Evolutionary conservation across 2,888 invertebrate species (phyloP).

Genomic region (Cantharis nigra): DNA sequence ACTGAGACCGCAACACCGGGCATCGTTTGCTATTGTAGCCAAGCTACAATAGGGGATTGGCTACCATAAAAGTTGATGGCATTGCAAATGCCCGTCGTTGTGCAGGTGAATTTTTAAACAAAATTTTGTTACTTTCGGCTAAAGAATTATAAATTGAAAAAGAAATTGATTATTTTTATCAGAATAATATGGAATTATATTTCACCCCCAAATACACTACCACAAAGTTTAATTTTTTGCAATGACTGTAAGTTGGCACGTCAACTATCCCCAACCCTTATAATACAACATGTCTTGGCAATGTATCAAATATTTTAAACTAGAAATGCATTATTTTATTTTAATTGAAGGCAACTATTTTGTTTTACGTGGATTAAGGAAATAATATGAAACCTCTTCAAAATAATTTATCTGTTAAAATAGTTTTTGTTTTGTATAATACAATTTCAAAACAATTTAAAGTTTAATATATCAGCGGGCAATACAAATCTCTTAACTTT

Average conservation of each 20-base stretch:
- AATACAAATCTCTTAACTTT: background rate
- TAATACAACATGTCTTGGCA: slow-evolving; percentile 35
- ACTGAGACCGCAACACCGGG: slow-evolving; percentile 38
- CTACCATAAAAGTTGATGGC: slow-evolving; percentile 42
- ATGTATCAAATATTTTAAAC: slow-evolving; percentile 39
- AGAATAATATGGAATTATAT: too few species aligned
- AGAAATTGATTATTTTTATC: background rate
- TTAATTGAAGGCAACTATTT: slow-evolving; percentile 28
- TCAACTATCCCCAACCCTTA: slow-evolving; percentile 40
- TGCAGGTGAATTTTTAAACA: slow-evolving; percentile 37
- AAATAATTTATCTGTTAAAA: background rate
- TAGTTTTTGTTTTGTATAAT: background rate
- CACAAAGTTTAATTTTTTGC: slow-evolving; percentile 21
- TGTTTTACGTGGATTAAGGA: slow-evolving; percentile 7
- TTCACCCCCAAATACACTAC: background rate
- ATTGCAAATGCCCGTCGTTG: slow-evolving; percentile 34
- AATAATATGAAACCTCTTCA: slow-evolving; percentile 6
- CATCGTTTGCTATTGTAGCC: slow-evolving; percentile 41
- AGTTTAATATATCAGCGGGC: background rate
- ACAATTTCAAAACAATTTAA: background rate
- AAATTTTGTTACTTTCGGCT: slow-evolving; percentile 21
- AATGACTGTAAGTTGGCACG: slow-evolving; percentile 30
- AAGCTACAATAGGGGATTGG: slow-evolving; percentile 40
- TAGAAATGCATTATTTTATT: slow-evolving; percentile 35
- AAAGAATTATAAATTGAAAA: background rate